Percentiles rank a stretch among this genome's conserved stretches.
phyloP scores from a whole-genome alignment of 2,113 vertebrate species.

The Cinclus mexicanus region DNA sequence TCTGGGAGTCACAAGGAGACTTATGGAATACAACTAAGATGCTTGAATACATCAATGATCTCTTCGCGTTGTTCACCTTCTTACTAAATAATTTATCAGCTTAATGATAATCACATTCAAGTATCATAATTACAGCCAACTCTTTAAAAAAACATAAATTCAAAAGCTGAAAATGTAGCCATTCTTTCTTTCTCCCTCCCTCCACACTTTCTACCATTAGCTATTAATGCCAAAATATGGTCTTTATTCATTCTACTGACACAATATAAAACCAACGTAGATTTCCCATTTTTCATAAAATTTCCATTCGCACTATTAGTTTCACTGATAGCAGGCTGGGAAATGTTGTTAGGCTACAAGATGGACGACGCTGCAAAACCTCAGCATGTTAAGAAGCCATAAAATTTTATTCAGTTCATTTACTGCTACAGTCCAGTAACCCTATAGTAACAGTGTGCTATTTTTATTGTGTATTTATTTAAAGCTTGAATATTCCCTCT shows the following conservation, averaged over 20 bases:
- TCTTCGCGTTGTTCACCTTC: slow-evolving; percentile 65
- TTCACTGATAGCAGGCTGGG: slow-evolving; percentile 77
- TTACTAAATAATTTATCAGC: slow-evolving; percentile 81
- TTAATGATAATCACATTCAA: slow-evolving; percentile 84
- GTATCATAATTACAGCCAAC: slow-evolving; percentile 79
- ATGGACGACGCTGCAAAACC: slow-evolving; percentile 76
- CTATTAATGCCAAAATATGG: slow-evolving; percentile 79
- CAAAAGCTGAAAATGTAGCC: slow-evolving; percentile 51
- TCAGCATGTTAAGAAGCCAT: slow-evolving; percentile 83
- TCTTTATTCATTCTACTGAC: slow-evolving; percentile 82
- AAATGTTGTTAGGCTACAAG: slow-evolving; percentile 82
- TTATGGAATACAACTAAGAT: slow-evolving; percentile 68
- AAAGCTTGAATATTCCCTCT: slow-evolving; percentile 76
- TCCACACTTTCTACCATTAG: slow-evolving; percentile 67
- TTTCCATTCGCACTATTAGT: slow-evolving; percentile 83
- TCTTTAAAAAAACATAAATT: slow-evolving; percentile 80
- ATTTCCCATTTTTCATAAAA: slow-evolving; percentile 83
- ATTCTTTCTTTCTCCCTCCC: slow-evolving; percentile 17
- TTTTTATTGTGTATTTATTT: slow-evolving; percentile 87
- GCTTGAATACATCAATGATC: slow-evolving; percentile 64
- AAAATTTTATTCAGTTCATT: slow-evolving; percentile 86
- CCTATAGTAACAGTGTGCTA: slow-evolving; percentile 74
- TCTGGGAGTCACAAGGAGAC: slow-evolving; percentile 44
- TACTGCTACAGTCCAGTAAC: slow-evolving; percentile 79
- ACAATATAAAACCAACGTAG: slow-evolving; percentile 81